Conservation (phyloP, 2,888 invertebrate genomes). For the Papilio elwesi region DNA sequence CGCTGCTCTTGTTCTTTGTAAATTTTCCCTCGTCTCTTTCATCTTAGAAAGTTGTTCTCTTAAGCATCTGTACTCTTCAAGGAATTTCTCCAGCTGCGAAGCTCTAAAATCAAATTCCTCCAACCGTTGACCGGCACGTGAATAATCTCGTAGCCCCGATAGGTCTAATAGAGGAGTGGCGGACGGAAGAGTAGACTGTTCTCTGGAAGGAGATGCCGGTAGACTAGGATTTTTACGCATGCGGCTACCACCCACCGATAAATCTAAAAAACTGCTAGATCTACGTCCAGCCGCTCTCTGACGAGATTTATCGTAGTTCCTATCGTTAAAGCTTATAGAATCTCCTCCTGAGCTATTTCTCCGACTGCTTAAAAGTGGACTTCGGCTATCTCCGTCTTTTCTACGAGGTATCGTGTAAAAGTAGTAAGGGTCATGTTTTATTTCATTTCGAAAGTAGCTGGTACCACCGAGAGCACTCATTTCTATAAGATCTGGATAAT, state of each 20-base stretch:
- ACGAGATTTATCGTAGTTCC: conserved; percentile 65
- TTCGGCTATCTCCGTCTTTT: conserved; percentile 88
- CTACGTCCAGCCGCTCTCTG: conserved; percentile 76
- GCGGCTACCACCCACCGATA: conserved; percentile 79
- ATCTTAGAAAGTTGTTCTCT: conserved; percentile 91
- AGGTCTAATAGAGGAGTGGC: conserved; percentile 87
- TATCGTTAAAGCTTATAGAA: conserved; percentile 78
- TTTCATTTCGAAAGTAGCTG: conserved; percentile 70
- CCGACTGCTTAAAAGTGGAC: conserved; percentile 88
- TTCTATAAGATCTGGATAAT: conserved; percentile 84
- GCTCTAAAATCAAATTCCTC: conserved; percentile 90
- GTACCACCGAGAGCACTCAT: conserved; percentile 76
- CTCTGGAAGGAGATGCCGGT: conserved; percentile 87
- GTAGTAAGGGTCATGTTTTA: conserved; percentile 76
- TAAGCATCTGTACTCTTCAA: conserved; percentile 90
- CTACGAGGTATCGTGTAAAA: conserved; percentile 88
- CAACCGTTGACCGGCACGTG: conserved; percentile 72
- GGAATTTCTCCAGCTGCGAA: conserved; percentile 90
- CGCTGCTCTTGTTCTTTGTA: conserved; percentile 76
- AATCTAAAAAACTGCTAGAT: conserved; percentile 89
- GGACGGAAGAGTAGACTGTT: conserved; percentile 73
- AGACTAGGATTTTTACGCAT: conserved; percentile 83
- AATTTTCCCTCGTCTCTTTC: conserved; percentile 90
- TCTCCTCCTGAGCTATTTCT: conserved; percentile 89
- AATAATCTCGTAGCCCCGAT: conserved; percentile 81